Conservation (phyloP, 2,888 invertebrate species). For the Lasioglossum oenotherae region DNA sequence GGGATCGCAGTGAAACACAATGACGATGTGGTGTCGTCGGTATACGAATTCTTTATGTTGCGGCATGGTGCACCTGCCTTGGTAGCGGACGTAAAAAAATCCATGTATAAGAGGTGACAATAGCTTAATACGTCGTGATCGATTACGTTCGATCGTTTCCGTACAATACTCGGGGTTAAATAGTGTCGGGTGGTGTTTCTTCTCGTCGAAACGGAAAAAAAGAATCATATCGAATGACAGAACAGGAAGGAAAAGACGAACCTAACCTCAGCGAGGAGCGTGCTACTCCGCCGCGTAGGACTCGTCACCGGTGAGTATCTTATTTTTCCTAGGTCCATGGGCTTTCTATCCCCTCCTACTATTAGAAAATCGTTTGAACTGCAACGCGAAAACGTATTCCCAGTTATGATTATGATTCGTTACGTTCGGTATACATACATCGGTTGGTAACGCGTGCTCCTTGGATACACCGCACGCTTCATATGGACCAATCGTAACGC, state of each 20-base stretch:
- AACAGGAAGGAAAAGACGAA: constrained; percentile 74
- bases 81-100: constrained; percentile 54
- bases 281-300: constrained; percentile 78
- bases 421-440: constrained; percentile 51
- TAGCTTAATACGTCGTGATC: constrained; percentile 28
- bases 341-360: neutral
- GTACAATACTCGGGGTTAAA: constrained; percentile 3
- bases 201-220: constrained; percentile 45
- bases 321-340: neutral
- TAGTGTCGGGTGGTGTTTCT: constrained; percentile 26
- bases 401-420: constrained; percentile 24
- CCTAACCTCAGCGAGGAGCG: constrained; percentile 81
- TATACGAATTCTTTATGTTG: constrained; percentile 54
- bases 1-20: constrained; percentile 15
- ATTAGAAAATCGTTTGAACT: neutral
- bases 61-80: constrained; percentile 44
- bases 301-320: constrained; percentile 82
- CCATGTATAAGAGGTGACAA: constrained; percentile 60
- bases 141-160: constrained; percentile 35
- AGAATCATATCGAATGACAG: constrained; percentile 79
- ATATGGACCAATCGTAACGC: constrained; percentile 70
- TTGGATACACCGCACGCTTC: constrained; percentile 72
- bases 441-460: constrained; percentile 73
- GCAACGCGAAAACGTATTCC: neutral
- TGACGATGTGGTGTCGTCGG: constrained; percentile 47